phyloP scores from a whole-genome alignment of 2,888 invertebrate genomes.

The Argyresthia albistria region DNA sequence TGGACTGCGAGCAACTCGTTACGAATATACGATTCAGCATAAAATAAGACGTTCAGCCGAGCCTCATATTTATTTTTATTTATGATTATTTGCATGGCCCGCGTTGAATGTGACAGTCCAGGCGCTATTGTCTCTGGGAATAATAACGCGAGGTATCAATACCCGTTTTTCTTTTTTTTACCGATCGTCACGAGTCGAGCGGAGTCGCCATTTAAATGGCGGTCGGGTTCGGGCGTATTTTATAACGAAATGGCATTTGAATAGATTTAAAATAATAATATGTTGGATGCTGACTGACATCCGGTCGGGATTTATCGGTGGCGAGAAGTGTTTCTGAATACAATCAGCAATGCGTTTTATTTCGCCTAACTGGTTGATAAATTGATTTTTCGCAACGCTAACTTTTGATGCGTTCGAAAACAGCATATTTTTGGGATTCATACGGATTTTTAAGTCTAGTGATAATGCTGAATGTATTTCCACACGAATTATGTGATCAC shows the following conservation, averaged over 20 bases:
- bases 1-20: conserved; percentile 47
- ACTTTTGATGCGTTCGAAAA: not conserved
- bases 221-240: conserved; percentile 27
- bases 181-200: conserved; percentile 40
- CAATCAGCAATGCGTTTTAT: not conserved
- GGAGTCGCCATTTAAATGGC: not conserved
- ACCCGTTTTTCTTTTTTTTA: conserved; percentile 29
- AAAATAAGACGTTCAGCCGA: conserved; percentile 59
- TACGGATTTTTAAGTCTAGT: too few species aligned
- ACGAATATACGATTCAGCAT: conserved; percentile 12
- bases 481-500: too few species aligned
- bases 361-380: not conserved
- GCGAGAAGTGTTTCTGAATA: not conserved
- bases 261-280: conserved; percentile 35
- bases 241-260: conserved; percentile 51
- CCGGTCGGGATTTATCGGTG: conserved; percentile 28
- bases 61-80: conserved; percentile 68
- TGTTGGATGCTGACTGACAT: conserved; percentile 23
- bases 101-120: conserved; percentile 61
- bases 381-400: not conserved
- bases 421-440: too few species aligned
- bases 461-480: too few species aligned
- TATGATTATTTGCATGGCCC: conserved; percentile 69
- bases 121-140: conserved; percentile 66
- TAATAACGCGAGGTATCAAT: conserved; percentile 68